A percentile compares a stretch with the other conserved stretches of the same genome.
Evolutionary conservation across 2,888 invertebrate species (phyloP).

Genomic region (Orthonychiurus folsomi): DNA sequence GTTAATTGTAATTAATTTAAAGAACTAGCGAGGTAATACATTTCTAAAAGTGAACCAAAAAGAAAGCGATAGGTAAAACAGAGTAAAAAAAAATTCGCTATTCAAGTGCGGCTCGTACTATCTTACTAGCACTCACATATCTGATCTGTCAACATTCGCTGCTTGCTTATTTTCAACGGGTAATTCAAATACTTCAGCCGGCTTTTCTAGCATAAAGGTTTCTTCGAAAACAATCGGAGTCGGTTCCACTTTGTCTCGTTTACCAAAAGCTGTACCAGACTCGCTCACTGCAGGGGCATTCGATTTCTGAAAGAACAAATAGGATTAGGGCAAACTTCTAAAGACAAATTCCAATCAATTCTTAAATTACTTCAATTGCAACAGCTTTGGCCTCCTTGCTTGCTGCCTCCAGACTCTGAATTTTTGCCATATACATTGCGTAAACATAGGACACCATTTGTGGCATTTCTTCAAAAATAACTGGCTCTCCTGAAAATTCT

Average conservation of each 20-base stretch:
- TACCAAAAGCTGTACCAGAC: neutral
- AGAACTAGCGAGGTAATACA: no score
- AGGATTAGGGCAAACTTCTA: no score
- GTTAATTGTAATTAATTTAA: no score
- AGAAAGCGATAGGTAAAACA: no score
- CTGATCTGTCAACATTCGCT: no score
- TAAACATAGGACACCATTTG: constrained; percentile 94
- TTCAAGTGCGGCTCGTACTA: no score
- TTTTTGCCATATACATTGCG: constrained; percentile 73
- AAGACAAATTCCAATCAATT: no score
- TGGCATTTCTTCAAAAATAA: constrained; percentile 74
- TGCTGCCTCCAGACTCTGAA: constrained; percentile 47
- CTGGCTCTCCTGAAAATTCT: constrained; percentile 42
- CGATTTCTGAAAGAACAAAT: neutral
- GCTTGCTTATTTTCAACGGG: no score
- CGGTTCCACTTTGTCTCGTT: constrained; percentile 14
- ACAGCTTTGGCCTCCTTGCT: neutral
- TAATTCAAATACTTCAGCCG: constrained; percentile 16
- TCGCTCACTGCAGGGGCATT: neutral
- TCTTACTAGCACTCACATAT: no score
- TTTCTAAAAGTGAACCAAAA: no score
- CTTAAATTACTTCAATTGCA: neutral
- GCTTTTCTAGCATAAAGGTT: constrained; percentile 20
- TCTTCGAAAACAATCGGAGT: constrained; percentile 27
- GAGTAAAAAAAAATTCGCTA: no score